Evolutionary conservation across 2,797 vertebrate genomes (phyloP).

Genomic region (Sebastes minor): DNA sequence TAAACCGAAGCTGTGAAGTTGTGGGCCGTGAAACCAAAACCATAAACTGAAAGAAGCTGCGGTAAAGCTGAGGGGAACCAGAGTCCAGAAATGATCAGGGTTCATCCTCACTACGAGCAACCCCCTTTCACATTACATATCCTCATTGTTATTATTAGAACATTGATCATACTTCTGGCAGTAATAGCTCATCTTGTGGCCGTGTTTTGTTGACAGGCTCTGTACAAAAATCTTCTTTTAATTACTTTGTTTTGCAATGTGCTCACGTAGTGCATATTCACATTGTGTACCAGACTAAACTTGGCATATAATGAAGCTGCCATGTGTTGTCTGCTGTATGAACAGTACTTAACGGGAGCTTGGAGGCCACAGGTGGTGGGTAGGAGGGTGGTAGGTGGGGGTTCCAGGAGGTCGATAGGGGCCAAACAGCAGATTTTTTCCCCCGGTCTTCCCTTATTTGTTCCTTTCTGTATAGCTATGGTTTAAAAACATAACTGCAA

Average conservation of each 20-base stretch:
- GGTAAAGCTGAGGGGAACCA: neutral
- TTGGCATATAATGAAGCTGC: slow-evolving; percentile 3
- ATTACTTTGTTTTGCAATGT: neutral
- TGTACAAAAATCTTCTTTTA: neutral
- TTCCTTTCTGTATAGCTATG: no score
- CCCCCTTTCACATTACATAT: neutral
- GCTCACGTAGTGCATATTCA: neutral
- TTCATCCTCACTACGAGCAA: neutral
- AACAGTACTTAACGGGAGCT: neutral
- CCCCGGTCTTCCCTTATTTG: neutral
- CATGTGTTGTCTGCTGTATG: neutral
- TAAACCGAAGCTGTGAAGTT: neutral
- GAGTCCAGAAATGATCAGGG: neutral
- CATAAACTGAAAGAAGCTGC: neutral
- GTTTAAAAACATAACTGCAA: no score
- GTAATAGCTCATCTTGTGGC: neutral
- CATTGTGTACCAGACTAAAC: neutral
- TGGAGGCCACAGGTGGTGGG: slow-evolving; percentile 16
- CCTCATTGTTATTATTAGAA: neutral
- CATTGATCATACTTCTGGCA: neutral
- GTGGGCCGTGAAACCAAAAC: neutral
- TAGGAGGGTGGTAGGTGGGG: neutral
- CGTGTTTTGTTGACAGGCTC: neutral
- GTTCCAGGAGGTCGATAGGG: neutral
- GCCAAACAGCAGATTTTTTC: neutral